Evolutionary conservation across 2,797 vertebrate genomes (phyloP).

Genomic region (Sarcoramphus papa): DNA sequence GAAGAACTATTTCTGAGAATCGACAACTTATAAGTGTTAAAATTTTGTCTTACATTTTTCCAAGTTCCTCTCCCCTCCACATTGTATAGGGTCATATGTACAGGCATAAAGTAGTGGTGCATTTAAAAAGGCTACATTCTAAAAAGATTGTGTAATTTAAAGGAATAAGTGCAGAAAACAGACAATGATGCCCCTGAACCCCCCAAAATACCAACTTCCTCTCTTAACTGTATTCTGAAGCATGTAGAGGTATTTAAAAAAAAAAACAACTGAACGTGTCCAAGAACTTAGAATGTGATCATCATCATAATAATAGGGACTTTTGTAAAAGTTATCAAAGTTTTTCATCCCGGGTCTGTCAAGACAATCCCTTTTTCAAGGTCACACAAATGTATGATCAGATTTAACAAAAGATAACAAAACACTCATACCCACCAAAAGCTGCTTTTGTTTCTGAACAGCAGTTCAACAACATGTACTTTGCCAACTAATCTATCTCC

Average conservation of each 20-base stretch:
- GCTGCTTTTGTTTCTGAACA: not conserved
- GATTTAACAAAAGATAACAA: not conserved
- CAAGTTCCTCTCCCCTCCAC: not conserved
- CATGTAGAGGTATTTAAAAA: not conserved
- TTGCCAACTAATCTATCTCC: not conserved
- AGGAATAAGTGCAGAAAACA: not conserved
- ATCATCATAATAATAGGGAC: not conserved
- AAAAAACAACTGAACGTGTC: not conserved
- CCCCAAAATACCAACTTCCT: not conserved
- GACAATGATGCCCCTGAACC: not conserved
- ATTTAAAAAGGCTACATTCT: not conserved
- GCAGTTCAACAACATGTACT: not conserved
- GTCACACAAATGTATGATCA: not conserved
- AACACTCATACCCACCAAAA: not conserved
- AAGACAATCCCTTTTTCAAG: not conserved
- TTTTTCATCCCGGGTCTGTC: not conserved
- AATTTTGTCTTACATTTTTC: not conserved
- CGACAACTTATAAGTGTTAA: not conserved
- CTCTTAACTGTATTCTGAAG: not conserved
- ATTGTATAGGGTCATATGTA: rapidly evolving
- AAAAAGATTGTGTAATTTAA: not conserved
- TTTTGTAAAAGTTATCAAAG: not conserved
- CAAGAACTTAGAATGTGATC: not conserved
- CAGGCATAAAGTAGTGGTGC: not conserved
- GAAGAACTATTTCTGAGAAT: not conserved